Percentiles rank a stretch among this genome's conserved stretches.
Evolutionary conservation across 2,797 vertebrate genomes (phyloP).

Genomic region (Danio kyathit): DNA sequence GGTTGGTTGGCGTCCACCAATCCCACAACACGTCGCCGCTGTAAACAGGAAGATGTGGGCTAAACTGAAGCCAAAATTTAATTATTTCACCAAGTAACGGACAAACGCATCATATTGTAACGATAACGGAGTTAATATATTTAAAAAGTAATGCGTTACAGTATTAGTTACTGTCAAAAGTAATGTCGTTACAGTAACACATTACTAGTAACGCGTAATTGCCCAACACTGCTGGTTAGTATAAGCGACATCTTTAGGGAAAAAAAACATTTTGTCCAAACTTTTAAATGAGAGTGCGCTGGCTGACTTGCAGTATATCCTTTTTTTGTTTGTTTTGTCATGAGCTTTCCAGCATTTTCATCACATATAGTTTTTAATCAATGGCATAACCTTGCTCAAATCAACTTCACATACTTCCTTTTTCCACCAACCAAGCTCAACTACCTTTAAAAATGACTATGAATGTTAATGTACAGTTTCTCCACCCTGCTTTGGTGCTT

Average conservation of each 20-base stretch:
- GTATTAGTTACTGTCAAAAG: too few relatives aligned
- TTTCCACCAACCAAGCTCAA: background rate
- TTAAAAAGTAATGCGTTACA: too few relatives aligned
- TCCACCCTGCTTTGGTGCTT: background rate
- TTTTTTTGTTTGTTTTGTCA: background rate
- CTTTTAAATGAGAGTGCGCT: background rate
- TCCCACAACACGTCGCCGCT: too few relatives aligned
- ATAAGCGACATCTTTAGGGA: background rate
- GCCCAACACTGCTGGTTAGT: background rate
- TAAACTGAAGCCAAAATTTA: too few relatives aligned
- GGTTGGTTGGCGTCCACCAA: too few relatives aligned
- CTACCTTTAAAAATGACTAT: background rate
- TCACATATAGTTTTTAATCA: background rate
- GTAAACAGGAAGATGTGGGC: too few relatives aligned
- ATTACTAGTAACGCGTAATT: too few relatives aligned
- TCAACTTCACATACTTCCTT: background rate
- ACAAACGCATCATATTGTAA: too few relatives aligned
- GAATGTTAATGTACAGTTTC: conserved; percentile 4
- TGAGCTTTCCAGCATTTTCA: background rate
- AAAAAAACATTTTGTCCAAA: background rate
- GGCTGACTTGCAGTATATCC: background rate
- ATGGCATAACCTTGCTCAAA: background rate
- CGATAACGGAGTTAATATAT: too few relatives aligned
- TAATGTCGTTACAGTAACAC: too few relatives aligned
- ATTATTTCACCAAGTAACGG: too few relatives aligned